Evolutionary conservation across 2,888 invertebrate species (phyloP), one percentile per base, ranked within the genome.

Genomic region (Amaurobius ferox): DNA sequence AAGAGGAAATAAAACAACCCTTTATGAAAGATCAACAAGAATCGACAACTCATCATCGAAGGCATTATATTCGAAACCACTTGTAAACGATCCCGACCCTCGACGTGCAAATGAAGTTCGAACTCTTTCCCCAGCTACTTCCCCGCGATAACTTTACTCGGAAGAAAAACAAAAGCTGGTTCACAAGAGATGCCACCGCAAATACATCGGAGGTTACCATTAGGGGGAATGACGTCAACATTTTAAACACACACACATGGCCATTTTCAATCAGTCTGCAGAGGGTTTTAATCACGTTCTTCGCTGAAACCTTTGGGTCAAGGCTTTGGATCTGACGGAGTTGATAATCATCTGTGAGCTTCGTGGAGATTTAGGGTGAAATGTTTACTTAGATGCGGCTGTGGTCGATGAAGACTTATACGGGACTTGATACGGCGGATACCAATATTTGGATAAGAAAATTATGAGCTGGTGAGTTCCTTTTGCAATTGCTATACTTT

Each of bases 231-330:
- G 74, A 81, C 81, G 81, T 81, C 81, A 81, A 11, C 32, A 32
- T 16, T 35, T 66, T n/a, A 67, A 48, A 55, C 70, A 55, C 64
- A 48, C 44, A 44, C 44, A 44, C 55, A 73, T 67, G 55, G 67
- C 32, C 73, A 44, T 35, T 62, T 73, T 80, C 80, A 67, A 80
- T 80, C 73, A 80, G 39, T 73, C 66, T 68, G 19, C 67, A 68
- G 40, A 35, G 39, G 61, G 68, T 74, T 74, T 55, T 68, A 74
- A 81, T 81, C 81, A 74, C 74, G 81, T 70, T 81, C 44, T 55
- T n/a, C 13, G 19, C 55, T 11, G 30, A 32, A 61, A 32, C 48
- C 80, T 39, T 74, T 81, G 29, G 81, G 81, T 81, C 81, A 81
- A 81, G 81, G 81, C 26, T 70, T 16, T 68, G 68, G 73, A 67